phyloP scores from a whole-genome alignment of 2,113 vertebrate genomes.

The Salvelinus namaycush region DNA sequence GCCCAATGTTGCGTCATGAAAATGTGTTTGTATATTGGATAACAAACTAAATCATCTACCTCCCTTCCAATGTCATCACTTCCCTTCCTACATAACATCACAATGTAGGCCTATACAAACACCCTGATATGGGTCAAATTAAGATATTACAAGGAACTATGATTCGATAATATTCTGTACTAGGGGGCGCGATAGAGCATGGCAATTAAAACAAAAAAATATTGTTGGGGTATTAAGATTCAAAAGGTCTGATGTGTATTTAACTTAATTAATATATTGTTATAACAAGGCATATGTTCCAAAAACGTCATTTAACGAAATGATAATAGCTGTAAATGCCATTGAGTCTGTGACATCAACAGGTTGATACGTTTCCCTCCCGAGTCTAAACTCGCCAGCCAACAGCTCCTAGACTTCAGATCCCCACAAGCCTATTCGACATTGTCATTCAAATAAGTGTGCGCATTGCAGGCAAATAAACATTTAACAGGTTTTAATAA shows the following conservation, averaged over 20 bases:
- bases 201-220: too few relatives aligned
- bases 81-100: neutral
- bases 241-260: neutral
- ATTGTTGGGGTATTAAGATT: neutral
- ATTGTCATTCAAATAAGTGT: neutral
- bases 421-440: neutral
- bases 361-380: neutral
- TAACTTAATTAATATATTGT: neutral
- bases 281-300: neutral
- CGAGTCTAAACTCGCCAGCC: neutral
- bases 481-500: too few relatives aligned
- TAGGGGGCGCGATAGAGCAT: constrained; percentile 7
- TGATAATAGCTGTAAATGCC: neutral
- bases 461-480: neutral
- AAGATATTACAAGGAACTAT: neutral
- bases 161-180: neutral
- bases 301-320: neutral
- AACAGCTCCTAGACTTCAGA: neutral
- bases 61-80: neutral
- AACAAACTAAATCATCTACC: neutral
- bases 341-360: neutral
- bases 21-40: neutral
- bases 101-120: neutral
- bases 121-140: neutral
- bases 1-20: neutral